Evolutionary conservation across 2,113 vertebrate genomes (phyloP).

Genomic region (Chionodraco myersi): DNA sequence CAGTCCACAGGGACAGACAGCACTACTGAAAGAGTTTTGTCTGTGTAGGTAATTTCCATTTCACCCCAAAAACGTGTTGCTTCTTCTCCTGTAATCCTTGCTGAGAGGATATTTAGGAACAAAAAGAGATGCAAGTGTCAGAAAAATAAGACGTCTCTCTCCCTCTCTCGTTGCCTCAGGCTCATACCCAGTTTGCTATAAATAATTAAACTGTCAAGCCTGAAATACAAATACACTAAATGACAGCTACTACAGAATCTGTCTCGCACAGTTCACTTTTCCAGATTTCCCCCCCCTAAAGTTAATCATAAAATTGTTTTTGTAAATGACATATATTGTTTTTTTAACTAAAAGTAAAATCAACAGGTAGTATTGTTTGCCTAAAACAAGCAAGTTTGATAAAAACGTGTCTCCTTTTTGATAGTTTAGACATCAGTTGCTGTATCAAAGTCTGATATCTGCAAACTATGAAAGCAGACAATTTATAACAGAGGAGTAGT

Average conservation of each 20-base stretch:
- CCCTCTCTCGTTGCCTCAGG: background rate
- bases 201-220: background rate
- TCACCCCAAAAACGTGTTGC: background rate
- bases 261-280: background rate
- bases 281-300: background rate
- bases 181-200: background rate
- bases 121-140: background rate
- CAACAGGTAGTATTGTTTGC: no score
- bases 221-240: background rate
- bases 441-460: background rate
- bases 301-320: background rate
- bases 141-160: background rate
- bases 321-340: background rate
- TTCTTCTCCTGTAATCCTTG: background rate
- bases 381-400: no score
- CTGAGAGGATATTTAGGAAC: background rate
- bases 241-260: background rate
- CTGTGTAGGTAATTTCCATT: background rate
- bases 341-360: background rate
- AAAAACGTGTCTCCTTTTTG: background rate
- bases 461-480: background rate
- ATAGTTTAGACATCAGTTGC: background rate
- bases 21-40: background rate
- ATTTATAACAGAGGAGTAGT: background rate
- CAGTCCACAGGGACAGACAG: background rate